These are phyloP conservation scores for Synaphobranchus kaupii DNA, from an alignment of 2,797 vertebrate genomes.

Conservation along the genomic window DNA sequence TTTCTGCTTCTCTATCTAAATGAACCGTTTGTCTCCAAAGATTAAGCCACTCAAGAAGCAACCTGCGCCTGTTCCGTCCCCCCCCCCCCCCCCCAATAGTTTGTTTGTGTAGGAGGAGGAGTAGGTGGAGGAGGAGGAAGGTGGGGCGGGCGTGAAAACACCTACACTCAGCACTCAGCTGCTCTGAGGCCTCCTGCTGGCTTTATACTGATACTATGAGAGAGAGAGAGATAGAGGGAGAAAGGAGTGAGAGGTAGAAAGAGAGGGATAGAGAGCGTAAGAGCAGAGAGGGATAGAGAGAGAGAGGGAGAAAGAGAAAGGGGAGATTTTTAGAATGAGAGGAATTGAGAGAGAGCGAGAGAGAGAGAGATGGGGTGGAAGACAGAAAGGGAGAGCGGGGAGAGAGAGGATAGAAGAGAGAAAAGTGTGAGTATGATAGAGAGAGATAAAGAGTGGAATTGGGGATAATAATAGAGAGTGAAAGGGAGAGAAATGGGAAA, in stretches of 20 bases:
- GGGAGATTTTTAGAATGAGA: too few species aligned
- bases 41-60: conserved; percentile 42
- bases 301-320: too few species aligned
- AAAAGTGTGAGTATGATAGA: too few species aligned
- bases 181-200: conserved; percentile 41
- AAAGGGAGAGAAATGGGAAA: conserved; percentile 1
- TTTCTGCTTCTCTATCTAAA: conserved; percentile 46
- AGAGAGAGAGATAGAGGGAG: conserved; percentile 23
- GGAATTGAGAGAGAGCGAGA: too few species aligned
- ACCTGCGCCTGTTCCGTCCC: conserved; percentile 37
- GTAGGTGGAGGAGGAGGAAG: not conserved
- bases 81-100: conserved; percentile 29
- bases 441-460: too few species aligned
- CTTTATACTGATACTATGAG: conserved; percentile 26
- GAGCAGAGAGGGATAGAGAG: conserved; percentile 19
- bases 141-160: conserved; percentile 9
- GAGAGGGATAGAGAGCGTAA: not conserved
- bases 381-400: not conserved
- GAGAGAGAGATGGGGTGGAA: not conserved
- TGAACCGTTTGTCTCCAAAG: conserved; percentile 30
- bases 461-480: too few species aligned
- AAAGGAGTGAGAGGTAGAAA: conserved; percentile 1
- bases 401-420: too few species aligned
- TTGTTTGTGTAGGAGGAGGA: conserved; percentile 44
- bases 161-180: conserved; percentile 22